phyloP scores from a whole-genome alignment of 2,888 invertebrate genomes.

The Ophioninae sp. region DNA sequence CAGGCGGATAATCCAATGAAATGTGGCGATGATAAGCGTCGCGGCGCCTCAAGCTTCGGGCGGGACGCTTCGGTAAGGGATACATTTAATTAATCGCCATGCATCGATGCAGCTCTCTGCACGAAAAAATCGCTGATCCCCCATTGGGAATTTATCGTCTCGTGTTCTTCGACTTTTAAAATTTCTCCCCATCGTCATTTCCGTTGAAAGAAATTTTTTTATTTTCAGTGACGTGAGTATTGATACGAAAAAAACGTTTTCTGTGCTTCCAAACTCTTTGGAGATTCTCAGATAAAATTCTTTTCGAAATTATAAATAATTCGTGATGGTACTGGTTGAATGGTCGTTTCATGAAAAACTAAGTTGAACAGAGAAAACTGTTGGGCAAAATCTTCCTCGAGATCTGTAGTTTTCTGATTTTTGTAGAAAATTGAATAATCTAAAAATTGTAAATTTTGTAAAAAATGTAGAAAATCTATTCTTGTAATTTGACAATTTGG shows the following conservation, averaged over 20 bases:
- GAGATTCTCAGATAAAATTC: too few species aligned
- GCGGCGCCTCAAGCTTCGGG: constrained; percentile 70
- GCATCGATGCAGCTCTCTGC: constrained; percentile 15
- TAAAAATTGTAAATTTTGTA: neutral
- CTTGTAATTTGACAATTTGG: neutral
- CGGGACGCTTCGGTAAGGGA: constrained; percentile 46
- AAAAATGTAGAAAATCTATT: neutral
- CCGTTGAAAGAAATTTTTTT: neutral
- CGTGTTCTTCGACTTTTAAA: neutral
- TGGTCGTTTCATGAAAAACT: neutral
- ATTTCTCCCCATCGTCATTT: neutral
- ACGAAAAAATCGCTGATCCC: neutral
- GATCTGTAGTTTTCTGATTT: too few species aligned
- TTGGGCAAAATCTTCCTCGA: too few species aligned
- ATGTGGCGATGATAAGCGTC: constrained; percentile 71
- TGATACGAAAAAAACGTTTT: neutral
- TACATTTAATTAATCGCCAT: constrained; percentile 51
- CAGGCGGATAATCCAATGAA: constrained; percentile 77
- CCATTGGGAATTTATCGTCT: neutral
- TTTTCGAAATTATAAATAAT: neutral
- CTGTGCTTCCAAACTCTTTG: neutral
- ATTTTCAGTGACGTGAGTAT: neutral
- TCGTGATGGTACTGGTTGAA: neutral
- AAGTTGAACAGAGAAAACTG: too few species aligned
- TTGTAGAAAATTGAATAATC: too few species aligned